Evolutionary conservation across 2,888 invertebrate genomes (phyloP).

Genomic region (Athetis lepigone): DNA sequence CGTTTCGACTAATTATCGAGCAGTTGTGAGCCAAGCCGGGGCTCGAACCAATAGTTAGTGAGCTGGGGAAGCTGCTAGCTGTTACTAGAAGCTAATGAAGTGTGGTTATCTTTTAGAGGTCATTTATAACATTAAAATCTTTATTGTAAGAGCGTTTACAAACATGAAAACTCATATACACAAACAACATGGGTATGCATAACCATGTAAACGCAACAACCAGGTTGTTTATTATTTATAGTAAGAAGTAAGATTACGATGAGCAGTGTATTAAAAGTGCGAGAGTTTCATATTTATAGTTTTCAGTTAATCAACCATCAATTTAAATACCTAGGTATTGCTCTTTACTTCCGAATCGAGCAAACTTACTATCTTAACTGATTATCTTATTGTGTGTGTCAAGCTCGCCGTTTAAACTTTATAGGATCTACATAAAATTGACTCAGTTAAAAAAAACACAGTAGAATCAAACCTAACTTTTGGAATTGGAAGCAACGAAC

Average conservation of each 20-base stretch:
- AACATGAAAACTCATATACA: too few species aligned
- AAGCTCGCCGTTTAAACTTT: neutral
- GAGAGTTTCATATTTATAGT: too few species aligned
- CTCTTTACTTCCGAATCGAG: neutral
- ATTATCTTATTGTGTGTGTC: neutral
- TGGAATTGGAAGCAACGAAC: neutral
- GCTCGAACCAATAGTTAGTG: slow-evolving; percentile 2
- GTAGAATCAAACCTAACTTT: neutral
- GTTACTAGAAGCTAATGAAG: neutral
- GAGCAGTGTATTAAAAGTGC: neutral
- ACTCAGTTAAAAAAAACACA: neutral
- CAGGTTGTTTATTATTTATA: too few species aligned
- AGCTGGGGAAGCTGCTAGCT: slow-evolving; percentile 9
- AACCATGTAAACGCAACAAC: too few species aligned
- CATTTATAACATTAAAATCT: too few species aligned
- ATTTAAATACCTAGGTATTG: too few species aligned
- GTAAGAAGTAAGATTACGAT: neutral
- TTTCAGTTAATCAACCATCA: too few species aligned
- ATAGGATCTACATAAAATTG: neutral
- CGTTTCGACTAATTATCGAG: slow-evolving; percentile 63
- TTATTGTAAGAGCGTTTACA: too few species aligned
- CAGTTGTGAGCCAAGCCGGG: slow-evolving; percentile 44
- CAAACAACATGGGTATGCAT: too few species aligned
- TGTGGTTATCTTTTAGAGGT: too few species aligned
- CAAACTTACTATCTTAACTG: neutral